phyloP scores from a whole-genome alignment of 2,113 vertebrate genomes.

The Gymnogyps californianus region DNA sequence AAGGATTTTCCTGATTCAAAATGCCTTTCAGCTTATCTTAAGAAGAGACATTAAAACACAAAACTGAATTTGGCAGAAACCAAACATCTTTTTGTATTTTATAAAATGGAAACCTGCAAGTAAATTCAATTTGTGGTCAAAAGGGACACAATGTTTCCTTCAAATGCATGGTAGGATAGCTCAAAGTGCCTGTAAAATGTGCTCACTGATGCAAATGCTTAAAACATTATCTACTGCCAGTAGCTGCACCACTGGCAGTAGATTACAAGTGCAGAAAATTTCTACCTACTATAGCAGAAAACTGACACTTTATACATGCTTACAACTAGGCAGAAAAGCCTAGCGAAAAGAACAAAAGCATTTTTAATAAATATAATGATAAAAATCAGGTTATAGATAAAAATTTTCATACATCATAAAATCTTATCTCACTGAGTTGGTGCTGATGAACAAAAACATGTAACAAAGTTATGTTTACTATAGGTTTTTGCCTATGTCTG shows the following conservation, averaged over 20 bases:
- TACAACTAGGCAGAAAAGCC: slow-evolving; percentile 10
- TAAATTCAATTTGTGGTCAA: slow-evolving; percentile 40
- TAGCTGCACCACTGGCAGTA: slow-evolving; percentile 61
- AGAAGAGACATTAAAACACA: background rate
- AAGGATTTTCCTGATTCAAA: background rate
- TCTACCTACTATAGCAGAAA: slow-evolving; percentile 64
- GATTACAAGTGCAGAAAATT: slow-evolving; percentile 56
- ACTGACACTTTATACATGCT: slow-evolving; percentile 36
- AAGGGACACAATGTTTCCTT: slow-evolving; percentile 43
- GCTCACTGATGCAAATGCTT: slow-evolving; percentile 60
- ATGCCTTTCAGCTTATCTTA: background rate
- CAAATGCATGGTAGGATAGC: slow-evolving; percentile 39
- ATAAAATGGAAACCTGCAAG: slow-evolving; percentile 28
- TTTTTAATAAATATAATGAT: slow-evolving; percentile 7
- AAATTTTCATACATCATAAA: background rate
- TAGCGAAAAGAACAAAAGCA: slow-evolving; percentile 13
- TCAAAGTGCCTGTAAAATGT: slow-evolving; percentile 62
- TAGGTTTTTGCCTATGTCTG: background rate
- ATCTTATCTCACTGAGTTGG: background rate
- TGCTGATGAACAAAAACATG: background rate
- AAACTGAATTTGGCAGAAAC: background rate
- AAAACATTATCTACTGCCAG: slow-evolving; percentile 57
- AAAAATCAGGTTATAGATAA: background rate
- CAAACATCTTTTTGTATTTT: background rate
- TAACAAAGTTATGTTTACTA: background rate